Conservation (phyloP, 1,140 invertebrate genomes). For the Idris sp. region DNA sequence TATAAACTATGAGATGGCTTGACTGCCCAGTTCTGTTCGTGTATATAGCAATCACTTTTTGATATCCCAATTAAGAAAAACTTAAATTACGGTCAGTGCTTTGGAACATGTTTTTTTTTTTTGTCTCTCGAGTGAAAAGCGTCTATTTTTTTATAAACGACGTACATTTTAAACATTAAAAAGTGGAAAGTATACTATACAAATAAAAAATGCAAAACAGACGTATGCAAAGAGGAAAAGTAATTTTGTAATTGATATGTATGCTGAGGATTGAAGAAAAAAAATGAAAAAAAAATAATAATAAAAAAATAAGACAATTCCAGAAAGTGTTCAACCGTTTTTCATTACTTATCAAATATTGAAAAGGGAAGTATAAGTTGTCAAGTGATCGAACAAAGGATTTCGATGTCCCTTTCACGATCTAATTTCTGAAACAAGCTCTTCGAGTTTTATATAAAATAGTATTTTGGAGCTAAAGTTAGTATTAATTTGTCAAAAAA, state of each 20-base stretch:
- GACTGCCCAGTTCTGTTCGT: conserved; percentile 36
- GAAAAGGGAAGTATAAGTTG: conserved; percentile 20
- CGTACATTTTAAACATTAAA: conserved; percentile 56
- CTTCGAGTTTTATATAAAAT: conserved; percentile 45
- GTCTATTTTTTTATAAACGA: conserved; percentile 57
- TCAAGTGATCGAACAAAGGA: conserved; percentile 13
- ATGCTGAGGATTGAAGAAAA: conserved; percentile 34
- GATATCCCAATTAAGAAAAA: conserved; percentile 45
- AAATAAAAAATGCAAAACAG: conserved; percentile 40
- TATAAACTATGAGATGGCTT: conserved; percentile 4
- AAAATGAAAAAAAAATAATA: conserved; percentile 10
- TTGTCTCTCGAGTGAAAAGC: conserved; percentile 40
- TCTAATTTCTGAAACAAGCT: conserved; percentile 55
- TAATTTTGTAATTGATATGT: conserved; percentile 53
- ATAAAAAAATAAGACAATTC: conserved; percentile 43
- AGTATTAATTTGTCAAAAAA: conserved; percentile 15
- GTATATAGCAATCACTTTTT: conserved; percentile 53
- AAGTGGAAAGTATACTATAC: conserved; percentile 56
- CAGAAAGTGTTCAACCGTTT: conserved; percentile 48
- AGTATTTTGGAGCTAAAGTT: conserved; percentile 31
- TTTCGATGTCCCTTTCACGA: conserved; percentile 6
- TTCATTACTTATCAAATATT: conserved; percentile 10
- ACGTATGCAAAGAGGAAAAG: conserved; percentile 45
- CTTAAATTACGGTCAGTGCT: conserved; percentile 38
- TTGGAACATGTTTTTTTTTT: conserved; percentile 44